Evolutionary conservation across 1,140 invertebrate genomes (phyloP), one percentile per base, ranked within the genome.

Genomic region (Drosophila micromelanica): DNA sequence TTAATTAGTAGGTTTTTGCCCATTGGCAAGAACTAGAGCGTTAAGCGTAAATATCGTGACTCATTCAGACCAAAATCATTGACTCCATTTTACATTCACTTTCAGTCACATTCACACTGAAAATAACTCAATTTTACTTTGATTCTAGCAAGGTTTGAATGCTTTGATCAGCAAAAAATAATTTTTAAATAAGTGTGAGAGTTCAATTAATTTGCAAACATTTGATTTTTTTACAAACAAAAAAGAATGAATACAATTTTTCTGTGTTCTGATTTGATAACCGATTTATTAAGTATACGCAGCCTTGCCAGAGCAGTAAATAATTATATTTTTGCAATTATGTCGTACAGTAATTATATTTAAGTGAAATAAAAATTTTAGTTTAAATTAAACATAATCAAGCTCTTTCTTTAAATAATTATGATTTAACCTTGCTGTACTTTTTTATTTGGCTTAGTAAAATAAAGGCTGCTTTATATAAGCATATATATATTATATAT

Each of bases 1-100:
- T 82, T 82, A 86, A 86, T 86, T 87, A 87, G 70, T 82, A 45
- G 35, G 46, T 73, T 76, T 38, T 43, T 54, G 35, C 23, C 56
- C 64, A 71, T 87, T 60, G 45, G 37, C 46, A 56, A 51, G 51
- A 80, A 73, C 9, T 71, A 65, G 65, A 77, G 77, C 81, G 55
- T 73, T 63, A 56, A 57, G 51, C 23, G 9, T 30, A 7, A 49
- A n/a, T 49, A 23, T 27, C n/a, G 35, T n/a, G 0, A 35, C 30
- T 11, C 4, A 60, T 32, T 42, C 49, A 61, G 30, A 27, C 11
- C 37, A 17, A 17, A 51, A 42, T 45, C n/a, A 48, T 43, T 51
- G 56, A 79, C 57, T 60, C 32, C 27, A 20, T 9, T 48, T 46
- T 11, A 17, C 23, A 32, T 48, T 42, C 23, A 49, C 49, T 52